A percentile compares a stretch with the other conserved stretches of the same genome.
phyloP scores from a whole-genome alignment of 2,888 invertebrate genomes.

The Petrophora chlorosata region DNA sequence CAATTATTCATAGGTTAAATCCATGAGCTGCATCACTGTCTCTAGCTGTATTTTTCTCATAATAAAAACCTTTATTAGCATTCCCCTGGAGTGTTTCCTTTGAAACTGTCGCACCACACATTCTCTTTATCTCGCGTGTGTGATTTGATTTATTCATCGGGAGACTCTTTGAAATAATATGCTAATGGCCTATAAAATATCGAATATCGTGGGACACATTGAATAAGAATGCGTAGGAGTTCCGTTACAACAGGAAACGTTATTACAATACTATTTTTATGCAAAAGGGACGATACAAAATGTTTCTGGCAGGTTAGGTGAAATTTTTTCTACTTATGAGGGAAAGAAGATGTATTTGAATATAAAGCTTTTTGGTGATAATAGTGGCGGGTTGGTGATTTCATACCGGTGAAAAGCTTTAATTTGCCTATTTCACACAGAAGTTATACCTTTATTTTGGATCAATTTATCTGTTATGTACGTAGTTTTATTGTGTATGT shows the following conservation, averaged over 20 bases:
- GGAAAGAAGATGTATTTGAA: no score
- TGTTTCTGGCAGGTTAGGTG: neutral
- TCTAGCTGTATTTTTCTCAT: conserved; percentile 6
- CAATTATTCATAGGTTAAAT: neutral
- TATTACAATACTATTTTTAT: conserved; percentile 11
- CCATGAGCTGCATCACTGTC: neutral
- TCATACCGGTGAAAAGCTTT: no score
- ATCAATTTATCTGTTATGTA: no score
- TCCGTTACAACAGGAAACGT: neutral
- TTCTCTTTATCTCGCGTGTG: conserved; percentile 32
- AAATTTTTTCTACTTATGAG: no score
- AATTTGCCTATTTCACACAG: no score
- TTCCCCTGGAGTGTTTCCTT: conserved; percentile 28
- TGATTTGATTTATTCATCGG: conserved; percentile 30
- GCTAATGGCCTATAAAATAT: conserved; percentile 20
- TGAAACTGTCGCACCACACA: conserved; percentile 29
- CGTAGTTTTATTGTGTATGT: no score
- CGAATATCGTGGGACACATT: conserved; percentile 14
- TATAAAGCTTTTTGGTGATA: no score
- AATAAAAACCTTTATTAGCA: conserved; percentile 31
- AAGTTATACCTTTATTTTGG: no score
- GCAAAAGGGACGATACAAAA: neutral
- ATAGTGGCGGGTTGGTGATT: no score
- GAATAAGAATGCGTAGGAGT: conserved; percentile 8
- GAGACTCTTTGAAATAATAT: conserved; percentile 19